Conservation (phyloP, 2,113 vertebrate species). For the Pogona vitticeps region DNA sequence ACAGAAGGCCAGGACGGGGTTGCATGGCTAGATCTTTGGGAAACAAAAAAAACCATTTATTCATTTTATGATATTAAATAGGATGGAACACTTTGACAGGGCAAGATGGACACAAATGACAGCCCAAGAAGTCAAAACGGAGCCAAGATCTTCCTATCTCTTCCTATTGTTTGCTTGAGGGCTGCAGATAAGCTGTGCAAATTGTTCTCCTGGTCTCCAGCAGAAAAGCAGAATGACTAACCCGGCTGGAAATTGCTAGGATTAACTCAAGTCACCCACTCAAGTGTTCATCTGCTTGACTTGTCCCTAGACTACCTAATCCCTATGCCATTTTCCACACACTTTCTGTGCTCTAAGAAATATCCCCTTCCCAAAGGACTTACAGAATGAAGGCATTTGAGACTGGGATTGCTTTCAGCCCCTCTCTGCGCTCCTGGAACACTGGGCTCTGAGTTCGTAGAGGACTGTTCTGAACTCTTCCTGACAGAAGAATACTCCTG, state of each 20-base stretch:
- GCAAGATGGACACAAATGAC: background rate
- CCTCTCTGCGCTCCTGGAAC: constrained; percentile 56
- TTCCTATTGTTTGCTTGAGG: background rate
- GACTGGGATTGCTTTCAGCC: constrained; percentile 46
- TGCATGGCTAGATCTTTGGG: background rate
- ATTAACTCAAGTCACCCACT: background rate
- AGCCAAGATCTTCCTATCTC: background rate
- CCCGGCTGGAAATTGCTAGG: background rate
- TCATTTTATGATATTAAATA: background rate
- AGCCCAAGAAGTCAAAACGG: background rate
- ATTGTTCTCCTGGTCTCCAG: constrained; percentile 2
- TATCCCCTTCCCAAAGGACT: constrained; percentile 22
- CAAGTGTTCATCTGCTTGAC: background rate
- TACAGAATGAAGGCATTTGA: constrained; percentile 52
- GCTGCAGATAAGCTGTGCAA: background rate
- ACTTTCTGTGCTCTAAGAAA: constrained; percentile 13
- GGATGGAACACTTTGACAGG: background rate
- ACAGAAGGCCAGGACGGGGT: background rate
- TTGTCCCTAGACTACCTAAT: constrained; percentile 7
- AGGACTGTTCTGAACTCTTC: constrained; percentile 49
- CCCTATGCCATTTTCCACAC: background rate
- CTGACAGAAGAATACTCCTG: constrained; percentile 50
- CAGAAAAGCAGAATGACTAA: background rate
- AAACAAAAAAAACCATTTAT: background rate
- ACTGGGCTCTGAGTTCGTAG: constrained; percentile 36